phyloP scores from a whole-genome alignment of 1,140 invertebrate species.

The Drosophila nannoptera region DNA sequence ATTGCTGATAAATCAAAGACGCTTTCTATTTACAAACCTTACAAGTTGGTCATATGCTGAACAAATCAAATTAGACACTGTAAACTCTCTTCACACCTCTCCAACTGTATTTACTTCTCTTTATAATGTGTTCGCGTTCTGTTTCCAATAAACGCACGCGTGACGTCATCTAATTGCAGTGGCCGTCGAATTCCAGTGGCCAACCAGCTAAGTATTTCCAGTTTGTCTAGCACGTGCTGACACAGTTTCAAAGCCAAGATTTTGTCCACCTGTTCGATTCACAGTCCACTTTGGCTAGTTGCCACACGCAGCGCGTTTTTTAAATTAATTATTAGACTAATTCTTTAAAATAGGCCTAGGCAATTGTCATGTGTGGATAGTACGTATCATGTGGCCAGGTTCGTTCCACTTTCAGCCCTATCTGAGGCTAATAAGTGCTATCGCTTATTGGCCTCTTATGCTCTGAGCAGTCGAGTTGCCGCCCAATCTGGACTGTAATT shows the following conservation, averaged over 20 bases:
- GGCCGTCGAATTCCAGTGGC: slow-evolving; percentile 16
- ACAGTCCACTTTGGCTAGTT: slow-evolving; percentile 4
- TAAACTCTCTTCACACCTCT: background rate
- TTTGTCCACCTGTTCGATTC: slow-evolving; percentile 9
- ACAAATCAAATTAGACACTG: slow-evolving; percentile 19
- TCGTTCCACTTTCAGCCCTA: background rate
- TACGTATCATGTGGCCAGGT: too few relatives aligned
- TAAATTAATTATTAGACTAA: background rate
- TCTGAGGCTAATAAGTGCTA: slow-evolving; percentile 5
- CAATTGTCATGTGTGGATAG: background rate
- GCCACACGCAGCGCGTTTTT: slow-evolving; percentile 13
- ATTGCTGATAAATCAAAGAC: slow-evolving; percentile 46
- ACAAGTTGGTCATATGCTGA: slow-evolving; percentile 10
- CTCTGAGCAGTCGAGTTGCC: background rate
- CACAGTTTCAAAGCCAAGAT: background rate
- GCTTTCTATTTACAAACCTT: slow-evolving; percentile 51
- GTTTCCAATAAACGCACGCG: background rate
- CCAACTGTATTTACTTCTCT: background rate
- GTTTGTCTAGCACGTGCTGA: slow-evolving; percentile 19
- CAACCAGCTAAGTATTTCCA: slow-evolving; percentile 6
- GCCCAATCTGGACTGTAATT: background rate
- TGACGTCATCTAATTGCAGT: slow-evolving; percentile 30
- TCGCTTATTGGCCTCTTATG: background rate
- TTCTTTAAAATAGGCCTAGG: background rate
- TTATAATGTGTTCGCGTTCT: background rate